Conservation (phyloP, 2,888 invertebrate species). For the Drosophila conformis region DNA sequence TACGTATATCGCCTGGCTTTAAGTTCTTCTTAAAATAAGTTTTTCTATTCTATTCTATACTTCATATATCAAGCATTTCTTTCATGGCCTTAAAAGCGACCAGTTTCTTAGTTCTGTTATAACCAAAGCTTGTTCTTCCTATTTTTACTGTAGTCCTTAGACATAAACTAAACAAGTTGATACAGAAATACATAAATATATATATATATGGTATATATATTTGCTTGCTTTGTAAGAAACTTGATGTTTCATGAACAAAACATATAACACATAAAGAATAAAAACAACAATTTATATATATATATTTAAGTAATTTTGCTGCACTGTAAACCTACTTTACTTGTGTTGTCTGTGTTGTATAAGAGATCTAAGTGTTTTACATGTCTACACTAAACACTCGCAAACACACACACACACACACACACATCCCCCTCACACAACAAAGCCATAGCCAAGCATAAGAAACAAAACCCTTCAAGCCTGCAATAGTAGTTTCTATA, state of each 20-base stretch:
- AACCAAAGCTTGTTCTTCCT: conserved; percentile 77
- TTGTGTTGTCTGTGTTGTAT: conserved; percentile 36
- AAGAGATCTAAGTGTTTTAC: conserved; percentile 34
- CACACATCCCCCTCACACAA: background rate
- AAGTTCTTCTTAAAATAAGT: conserved; percentile 20
- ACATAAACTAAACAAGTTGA: conserved; percentile 24
- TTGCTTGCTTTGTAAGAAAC: conserved; percentile 22
- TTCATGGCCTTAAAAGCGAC: conserved; percentile 2
- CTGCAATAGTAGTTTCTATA: conserved; percentile 72
- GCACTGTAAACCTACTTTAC: conserved; percentile 16
- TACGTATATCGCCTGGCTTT: conserved; percentile 14
- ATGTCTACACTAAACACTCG: conserved; percentile 32
- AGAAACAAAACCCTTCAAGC: conserved; percentile 18
- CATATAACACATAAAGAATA: conserved; percentile 6
- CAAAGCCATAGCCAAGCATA: conserved; percentile 35
- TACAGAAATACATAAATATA: conserved; percentile 10
- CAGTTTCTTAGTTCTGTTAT: conserved; percentile 49
- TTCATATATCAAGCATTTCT: conserved; percentile 16
- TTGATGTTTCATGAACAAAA: conserved; percentile 35
- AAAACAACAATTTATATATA: conserved; percentile 8
- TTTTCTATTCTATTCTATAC: background rate
- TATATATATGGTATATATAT: conserved; percentile 9
- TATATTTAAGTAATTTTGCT: conserved; percentile 24
- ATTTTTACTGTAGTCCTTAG: conserved; percentile 55
- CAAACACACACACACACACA: background rate